Evolutionary conservation across 2,113 vertebrate genomes (phyloP).

Genomic region (Rattus rattus): DNA sequence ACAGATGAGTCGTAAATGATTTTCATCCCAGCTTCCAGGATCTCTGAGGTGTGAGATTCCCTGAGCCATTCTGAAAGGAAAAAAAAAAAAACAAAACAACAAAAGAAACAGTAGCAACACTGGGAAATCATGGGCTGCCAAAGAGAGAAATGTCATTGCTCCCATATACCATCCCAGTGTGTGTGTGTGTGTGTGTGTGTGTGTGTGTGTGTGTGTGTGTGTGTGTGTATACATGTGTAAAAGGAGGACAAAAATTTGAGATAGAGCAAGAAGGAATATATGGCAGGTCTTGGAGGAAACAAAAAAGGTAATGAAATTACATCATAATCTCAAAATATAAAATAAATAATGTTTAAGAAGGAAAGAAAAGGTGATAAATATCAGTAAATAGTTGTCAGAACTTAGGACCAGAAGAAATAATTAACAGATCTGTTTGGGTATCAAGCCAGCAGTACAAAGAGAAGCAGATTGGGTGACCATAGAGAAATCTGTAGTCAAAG

Average conservation of each 20-base stretch:
- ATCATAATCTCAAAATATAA: background rate
- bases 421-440: background rate
- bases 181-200: background rate
- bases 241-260: background rate
- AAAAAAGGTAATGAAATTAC: background rate
- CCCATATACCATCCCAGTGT: background rate
- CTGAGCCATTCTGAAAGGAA: background rate
- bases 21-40: slow-evolving; percentile 8
- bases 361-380: background rate
- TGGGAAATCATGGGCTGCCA: background rate
- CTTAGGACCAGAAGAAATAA: background rate
- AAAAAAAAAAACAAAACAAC: too few species aligned
- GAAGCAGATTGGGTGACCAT: background rate
- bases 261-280: background rate
- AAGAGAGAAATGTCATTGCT: slow-evolving; percentile 14
- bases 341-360: background rate
- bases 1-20: background rate
- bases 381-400: background rate
- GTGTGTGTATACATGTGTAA: background rate
- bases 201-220: background rate
- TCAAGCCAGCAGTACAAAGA: background rate
- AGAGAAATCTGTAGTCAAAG: background rate
- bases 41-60: background rate
- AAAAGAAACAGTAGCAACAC: slow-evolving; percentile 35
- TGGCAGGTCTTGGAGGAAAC: background rate